Conservation (phyloP, 2,888 invertebrate species). For the Drosophila macrospina region DNA sequence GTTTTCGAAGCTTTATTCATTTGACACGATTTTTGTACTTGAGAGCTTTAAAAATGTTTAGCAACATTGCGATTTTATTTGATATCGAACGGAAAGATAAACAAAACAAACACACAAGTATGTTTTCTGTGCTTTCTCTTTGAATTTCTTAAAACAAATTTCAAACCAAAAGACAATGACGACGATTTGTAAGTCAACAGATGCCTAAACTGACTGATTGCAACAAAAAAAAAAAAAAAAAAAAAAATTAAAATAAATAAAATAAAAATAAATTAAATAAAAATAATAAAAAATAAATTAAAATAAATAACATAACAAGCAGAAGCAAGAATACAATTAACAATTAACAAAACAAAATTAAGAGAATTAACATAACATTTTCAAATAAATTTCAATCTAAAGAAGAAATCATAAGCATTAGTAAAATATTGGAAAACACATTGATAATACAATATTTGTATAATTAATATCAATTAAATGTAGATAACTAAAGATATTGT, state of each 20-base stretch:
- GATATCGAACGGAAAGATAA: constrained; percentile 24
- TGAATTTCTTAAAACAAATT: constrained; percentile 32
- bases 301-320: constrained; percentile 10
- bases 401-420: constrained; percentile 44
- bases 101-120: constrained; percentile 21
- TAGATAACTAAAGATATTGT: constrained; percentile 77
- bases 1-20: constrained; percentile 76
- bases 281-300: constrained; percentile 18
- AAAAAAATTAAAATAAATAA: constrained; percentile 14
- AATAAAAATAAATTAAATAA: constrained; percentile 16
- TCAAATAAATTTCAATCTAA: constrained; percentile 54
- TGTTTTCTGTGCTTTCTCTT: constrained; percentile 23
- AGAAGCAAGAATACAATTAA: constrained; percentile 17
- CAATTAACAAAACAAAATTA: constrained; percentile 26
- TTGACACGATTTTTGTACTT: constrained; percentile 74
- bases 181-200: constrained; percentile 78
- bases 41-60: constrained; percentile 75
- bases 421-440: constrained; percentile 63
- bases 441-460: constrained; percentile 52
- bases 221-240: constrained; percentile 25
- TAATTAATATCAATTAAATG: constrained; percentile 57
- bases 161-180: constrained; percentile 75
- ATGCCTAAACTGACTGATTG: constrained; percentile 81
- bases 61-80: constrained; percentile 67
- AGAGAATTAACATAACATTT: constrained; percentile 51